Evolutionary conservation across 2,113 vertebrate genomes (phyloP).

Genomic region (Calidris pygmaea): DNA sequence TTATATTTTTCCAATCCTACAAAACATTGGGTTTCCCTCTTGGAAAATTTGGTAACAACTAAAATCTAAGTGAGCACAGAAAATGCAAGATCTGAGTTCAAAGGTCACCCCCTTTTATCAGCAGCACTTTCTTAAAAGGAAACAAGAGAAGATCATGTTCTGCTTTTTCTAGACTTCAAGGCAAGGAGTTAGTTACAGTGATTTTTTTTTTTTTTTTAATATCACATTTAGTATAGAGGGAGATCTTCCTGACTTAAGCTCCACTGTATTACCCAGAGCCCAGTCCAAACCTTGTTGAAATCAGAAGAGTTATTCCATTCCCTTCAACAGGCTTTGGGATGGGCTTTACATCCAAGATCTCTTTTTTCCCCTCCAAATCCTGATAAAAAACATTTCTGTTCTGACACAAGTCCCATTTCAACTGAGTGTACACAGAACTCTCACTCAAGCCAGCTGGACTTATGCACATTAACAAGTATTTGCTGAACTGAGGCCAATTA

Average conservation of each 20-base stretch:
- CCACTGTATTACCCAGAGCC: background rate
- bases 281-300: background rate
- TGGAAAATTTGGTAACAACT: background rate
- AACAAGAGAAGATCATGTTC: conserved; percentile 44
- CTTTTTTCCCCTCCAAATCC: background rate
- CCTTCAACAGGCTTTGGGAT: background rate
- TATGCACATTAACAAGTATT: background rate
- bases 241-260: background rate
- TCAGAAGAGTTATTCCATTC: background rate
- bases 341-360: background rate
- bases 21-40: background rate
- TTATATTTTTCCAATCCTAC: background rate
- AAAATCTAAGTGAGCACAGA: background rate
- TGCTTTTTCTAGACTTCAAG: conserved; percentile 23
- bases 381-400: background rate
- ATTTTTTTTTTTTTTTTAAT: background rate
- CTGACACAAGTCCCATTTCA: background rate
- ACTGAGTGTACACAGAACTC: background rate
- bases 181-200: background rate
- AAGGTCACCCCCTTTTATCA: background rate
- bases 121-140: conserved; percentile 13
- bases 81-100: conserved; percentile 47
- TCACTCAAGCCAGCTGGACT: background rate
- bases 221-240: background rate
- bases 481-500: background rate